Conservation (phyloP, 2,797 vertebrate species). For the Enteromius afrohamiltoni region DNA sequence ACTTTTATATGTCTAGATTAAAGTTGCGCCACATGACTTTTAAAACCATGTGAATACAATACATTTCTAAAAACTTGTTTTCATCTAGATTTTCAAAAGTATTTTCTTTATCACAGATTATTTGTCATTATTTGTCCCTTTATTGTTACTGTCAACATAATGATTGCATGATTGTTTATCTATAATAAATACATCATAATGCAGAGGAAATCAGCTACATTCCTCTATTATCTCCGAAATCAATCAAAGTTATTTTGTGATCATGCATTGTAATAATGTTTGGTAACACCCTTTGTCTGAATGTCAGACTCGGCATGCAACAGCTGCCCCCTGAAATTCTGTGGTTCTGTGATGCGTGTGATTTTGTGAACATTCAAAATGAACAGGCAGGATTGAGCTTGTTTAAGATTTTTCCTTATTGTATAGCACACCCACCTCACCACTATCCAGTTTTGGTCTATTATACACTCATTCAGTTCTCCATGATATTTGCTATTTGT, state of each 20-base stretch:
- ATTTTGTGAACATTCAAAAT: constrained; percentile 36
- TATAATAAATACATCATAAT: constrained; percentile 1
- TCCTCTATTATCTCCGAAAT: constrained; percentile 23
- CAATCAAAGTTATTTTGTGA: not conserved
- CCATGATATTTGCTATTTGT: constrained; percentile 17
- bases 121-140: not conserved
- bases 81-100: not conserved
- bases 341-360: constrained; percentile 22
- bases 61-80: not conserved
- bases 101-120: no score
- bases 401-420: constrained; percentile 38
- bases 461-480: constrained; percentile 1
- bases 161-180: not conserved
- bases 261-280: constrained; percentile 18
- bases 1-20: not conserved
- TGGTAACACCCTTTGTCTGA: constrained; percentile 33
- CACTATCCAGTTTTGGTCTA: constrained; percentile 8
- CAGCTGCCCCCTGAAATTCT: constrained; percentile 26
- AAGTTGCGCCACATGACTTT: constrained; percentile 3
- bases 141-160: constrained; percentile 2
- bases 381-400: constrained; percentile 47
- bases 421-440: constrained; percentile 33
- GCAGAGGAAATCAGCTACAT: constrained; percentile 12
- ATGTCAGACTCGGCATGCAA: constrained; percentile 27
- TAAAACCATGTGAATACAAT: not conserved